Conservation (phyloP, 2,113 vertebrate species). For the Chaetodon trifascialis region DNA sequence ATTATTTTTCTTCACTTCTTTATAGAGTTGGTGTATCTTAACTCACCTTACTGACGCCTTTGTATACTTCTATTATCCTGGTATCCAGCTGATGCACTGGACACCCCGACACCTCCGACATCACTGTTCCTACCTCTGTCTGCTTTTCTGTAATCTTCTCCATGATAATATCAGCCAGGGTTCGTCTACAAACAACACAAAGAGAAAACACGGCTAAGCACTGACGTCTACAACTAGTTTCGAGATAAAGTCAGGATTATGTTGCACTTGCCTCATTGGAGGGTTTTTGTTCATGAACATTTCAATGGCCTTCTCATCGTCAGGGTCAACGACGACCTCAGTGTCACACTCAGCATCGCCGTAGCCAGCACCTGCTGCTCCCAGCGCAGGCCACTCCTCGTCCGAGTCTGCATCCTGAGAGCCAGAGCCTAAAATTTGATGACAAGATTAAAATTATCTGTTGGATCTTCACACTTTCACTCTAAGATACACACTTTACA, state of each 20-base stretch:
- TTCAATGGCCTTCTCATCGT: slow-evolving; percentile 94
- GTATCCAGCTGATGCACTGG: slow-evolving; percentile 93
- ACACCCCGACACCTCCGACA: slow-evolving; percentile 91
- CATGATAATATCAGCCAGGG: slow-evolving; percentile 96
- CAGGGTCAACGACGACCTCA: slow-evolving; percentile 87
- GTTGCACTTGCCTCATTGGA: slow-evolving; percentile 87
- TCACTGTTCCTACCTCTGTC: slow-evolving; percentile 92
- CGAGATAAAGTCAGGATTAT: neutral
- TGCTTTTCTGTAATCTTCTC: slow-evolving; percentile 99
- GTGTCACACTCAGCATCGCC: slow-evolving; percentile 66
- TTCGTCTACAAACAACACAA: slow-evolving; percentile 83
- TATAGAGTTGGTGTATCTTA: neutral
- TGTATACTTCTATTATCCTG: slow-evolving; percentile 93
- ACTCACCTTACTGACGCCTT: slow-evolving; percentile 90
- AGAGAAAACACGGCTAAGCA: slow-evolving; percentile 5
- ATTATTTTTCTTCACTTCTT: neutral
- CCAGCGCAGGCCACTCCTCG: slow-evolving; percentile 94
- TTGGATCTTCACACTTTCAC: neutral
- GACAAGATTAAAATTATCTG: neutral
- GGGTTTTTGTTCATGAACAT: slow-evolving; percentile 98
- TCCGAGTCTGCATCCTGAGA: slow-evolving; percentile 87
- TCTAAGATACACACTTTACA: neutral
- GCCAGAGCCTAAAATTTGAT: slow-evolving; percentile 66
- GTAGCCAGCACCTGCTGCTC: slow-evolving; percentile 77
- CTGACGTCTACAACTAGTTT: neutral